Evolutionary conservation across 2,113 vertebrate genomes (phyloP), one percentile per base, ranked within the genome.

Genomic region (Thamnaconus septentrionalis): DNA sequence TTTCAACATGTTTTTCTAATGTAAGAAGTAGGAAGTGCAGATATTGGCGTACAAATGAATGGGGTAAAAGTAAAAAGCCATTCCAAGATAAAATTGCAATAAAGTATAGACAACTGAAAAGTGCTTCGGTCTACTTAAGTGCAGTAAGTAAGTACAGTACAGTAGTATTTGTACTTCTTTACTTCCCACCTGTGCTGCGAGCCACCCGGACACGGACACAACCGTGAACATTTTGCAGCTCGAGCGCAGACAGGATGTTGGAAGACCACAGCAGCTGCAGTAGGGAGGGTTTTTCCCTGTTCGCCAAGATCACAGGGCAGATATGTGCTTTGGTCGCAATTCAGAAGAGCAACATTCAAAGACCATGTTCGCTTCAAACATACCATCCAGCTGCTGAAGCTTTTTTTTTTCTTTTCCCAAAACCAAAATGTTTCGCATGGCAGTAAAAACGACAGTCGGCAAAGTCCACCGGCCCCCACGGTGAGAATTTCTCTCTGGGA

Each of bases 401-500:
- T 10, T 49, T 49, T 49, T 7, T 9, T 49, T 9, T 4, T 49
- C 1, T 49, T 1, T 4, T 49, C 4, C 10, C 7, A 31, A 31
- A 31, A 1, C 18, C 5, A 52, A n/a, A 12, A 52, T 6, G 11
- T 31, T n/a, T 52, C n/a, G 3, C 18, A 5, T 3, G 6, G n/a
- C n/a, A 39, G 12, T 39, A 5, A 5, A 41, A 41, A 47, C 12
- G 10, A 41, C 6, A 31, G 46, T 5, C 46, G 39, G 54, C 31
- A 41, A 41, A 40, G 7, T 3, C 42, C 52, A 62, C 8, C 51
- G 55, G 42, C 57, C 59, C 49, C 71, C 53, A 55, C 39, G 53
- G 31, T 55, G 12, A 40, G 59, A 42, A 42, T 72, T 42, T 64
- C 46, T 53, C 79, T 50, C 44, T n/a, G 3, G 56, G 48, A 57